A percentile compares a stretch with the other conserved stretches of the same genome.
These are phyloP conservation scores for Decapterus maruadsi DNA, from an alignment of 2,797 vertebrate genomes.

Conservation along the genomic window DNA sequence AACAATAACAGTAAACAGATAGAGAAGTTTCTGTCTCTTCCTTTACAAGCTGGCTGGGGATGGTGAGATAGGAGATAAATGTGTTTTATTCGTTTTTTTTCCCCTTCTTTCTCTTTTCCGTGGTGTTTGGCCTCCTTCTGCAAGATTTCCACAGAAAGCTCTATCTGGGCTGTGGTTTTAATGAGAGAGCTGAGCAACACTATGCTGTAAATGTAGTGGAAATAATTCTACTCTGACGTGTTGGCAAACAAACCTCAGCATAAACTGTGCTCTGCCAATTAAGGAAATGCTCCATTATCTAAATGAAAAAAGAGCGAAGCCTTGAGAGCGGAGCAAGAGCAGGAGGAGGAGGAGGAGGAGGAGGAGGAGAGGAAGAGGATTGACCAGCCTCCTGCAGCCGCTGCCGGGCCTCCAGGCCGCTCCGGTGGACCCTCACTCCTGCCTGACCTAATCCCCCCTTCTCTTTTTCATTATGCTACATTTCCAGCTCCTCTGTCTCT, in stretches of 20 bases:
- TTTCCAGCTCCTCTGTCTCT: slow-evolving; percentile 69
- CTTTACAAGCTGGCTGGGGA: slow-evolving; percentile 74
- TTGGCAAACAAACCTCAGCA: slow-evolving; percentile 81
- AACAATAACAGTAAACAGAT: slow-evolving; percentile 84
- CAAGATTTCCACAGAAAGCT: slow-evolving; percentile 59
- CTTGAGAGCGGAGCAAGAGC: slow-evolving; percentile 44
- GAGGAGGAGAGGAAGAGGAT: slow-evolving; percentile 24
- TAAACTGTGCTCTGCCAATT: slow-evolving; percentile 77
- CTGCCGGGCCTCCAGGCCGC: slow-evolving; percentile 42
- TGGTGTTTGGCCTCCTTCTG: slow-evolving; percentile 68
- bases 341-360: too few species aligned
- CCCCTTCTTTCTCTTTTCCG: slow-evolving; percentile 23
- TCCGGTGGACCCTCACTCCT: slow-evolving; percentile 54
- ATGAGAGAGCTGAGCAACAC: slow-evolving; percentile 73
- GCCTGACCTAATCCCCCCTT: slow-evolving; percentile 60
- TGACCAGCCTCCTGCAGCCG: slow-evolving; percentile 60
- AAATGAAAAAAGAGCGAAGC: slow-evolving; percentile 74
- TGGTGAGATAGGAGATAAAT: slow-evolving; percentile 75
- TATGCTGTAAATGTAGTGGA: slow-evolving; percentile 78
- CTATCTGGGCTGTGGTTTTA: slow-evolving; percentile 67
- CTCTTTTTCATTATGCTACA: slow-evolving; percentile 65
- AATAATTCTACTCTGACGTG: slow-evolving; percentile 79
- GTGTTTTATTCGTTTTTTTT: slow-evolving; percentile 62
- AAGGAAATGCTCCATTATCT: slow-evolving; percentile 83
- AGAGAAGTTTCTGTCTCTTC: slow-evolving; percentile 75